Base-by-base conservation (phyloP, 1,140 invertebrate genomes). In the Camponotus floridanus region DNA sequence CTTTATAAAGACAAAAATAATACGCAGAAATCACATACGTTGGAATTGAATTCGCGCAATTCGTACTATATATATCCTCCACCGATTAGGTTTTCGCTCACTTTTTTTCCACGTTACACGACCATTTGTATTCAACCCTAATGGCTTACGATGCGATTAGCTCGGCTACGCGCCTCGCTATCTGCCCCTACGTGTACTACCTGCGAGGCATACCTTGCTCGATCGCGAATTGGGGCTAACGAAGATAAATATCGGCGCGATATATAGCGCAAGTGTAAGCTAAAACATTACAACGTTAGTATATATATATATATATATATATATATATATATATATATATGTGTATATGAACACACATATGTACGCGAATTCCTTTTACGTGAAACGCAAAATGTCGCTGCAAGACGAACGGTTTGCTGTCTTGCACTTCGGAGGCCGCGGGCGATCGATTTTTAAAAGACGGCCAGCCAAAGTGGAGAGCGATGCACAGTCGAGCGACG, bases 101-200 rank as follows among this genome's bases (percentile, higher is more conserved):
- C 7, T 21, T 55, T 68, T 79, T 80, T 80, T 79, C 26, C 59
- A n/a, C 62, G 39, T 78, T 64, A 48, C 26, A 31, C 64, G n/a
- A n/a, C 62, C 64, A 68, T 80, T 80, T 68, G 64, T 80, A 80
- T 26, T 64, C 76, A 51, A 21, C 76, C 76, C 76, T 80, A 80
- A 80, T 80, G 64, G 76, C 68, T 80, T 80, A 80, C 78, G 51
- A 81, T 73, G 79, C 79, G 65, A 81, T 81, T 81, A 81, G 61
- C 79, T 61, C 31, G 67, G 8, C 65, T 45, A 51, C 67, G 51
- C 55, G 64, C 21, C 51, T 42, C 65, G 51, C 18, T 73, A 61
- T 61, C 67, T 45, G 26, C 51, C 67, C 67, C 73, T 81, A 71
- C 78, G 36, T 71, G 55, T 26, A 31, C 4, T 26, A 31, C 4